Conservation (phyloP, 2,113 vertebrate species). For the Elaphurus davidianus region DNA sequence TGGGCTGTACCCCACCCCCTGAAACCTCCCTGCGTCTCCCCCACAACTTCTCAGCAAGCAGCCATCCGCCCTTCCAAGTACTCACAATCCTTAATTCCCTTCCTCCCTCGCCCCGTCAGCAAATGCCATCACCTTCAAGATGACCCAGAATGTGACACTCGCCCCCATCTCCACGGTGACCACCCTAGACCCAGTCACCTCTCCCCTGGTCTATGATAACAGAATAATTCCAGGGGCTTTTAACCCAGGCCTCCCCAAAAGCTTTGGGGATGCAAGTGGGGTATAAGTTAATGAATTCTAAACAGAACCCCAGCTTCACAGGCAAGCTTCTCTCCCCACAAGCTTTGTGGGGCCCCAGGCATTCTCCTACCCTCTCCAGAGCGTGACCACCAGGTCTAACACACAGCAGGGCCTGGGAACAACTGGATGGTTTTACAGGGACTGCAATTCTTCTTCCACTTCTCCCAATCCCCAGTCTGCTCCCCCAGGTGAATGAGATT, state of each 20-base stretch:
- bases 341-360: not conserved
- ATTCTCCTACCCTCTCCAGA: not conserved
- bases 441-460: not conserved
- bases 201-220: not conserved
- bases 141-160: not conserved
- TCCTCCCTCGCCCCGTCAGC: not conserved
- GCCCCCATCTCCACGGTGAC: not conserved
- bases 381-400: rapidly evolving
- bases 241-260: not conserved
- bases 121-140: not conserved
- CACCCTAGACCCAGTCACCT: not conserved
- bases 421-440: not conserved
- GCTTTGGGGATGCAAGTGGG: not conserved
- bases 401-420: not conserved
- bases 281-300: not conserved
- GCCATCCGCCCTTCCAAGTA: not conserved
- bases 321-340: not conserved
- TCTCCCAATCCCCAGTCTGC: not conserved
- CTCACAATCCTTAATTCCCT: not conserved
- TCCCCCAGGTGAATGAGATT: not conserved
- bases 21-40: not conserved
- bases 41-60: not conserved
- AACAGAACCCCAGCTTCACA: not conserved
- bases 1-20: rapidly evolving
- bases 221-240: not conserved